Evolutionary conservation across 2,888 invertebrate genomes (phyloP).

Genomic region (Phania funesta): DNA sequence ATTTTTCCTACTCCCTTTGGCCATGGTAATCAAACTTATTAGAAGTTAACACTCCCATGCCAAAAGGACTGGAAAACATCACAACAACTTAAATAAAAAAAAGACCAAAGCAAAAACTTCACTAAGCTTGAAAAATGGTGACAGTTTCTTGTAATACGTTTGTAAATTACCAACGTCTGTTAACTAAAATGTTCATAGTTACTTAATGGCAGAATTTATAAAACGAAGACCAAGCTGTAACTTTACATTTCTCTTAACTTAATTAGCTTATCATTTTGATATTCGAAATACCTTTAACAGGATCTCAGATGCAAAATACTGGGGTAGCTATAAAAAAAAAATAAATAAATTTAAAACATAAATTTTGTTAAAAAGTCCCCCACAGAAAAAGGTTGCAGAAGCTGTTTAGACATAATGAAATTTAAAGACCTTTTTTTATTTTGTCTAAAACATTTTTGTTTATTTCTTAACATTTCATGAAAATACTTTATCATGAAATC

Average conservation of each 20-base stretch:
- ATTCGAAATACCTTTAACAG: constrained; percentile 55
- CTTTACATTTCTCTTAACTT: constrained; percentile 65
- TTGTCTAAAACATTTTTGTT: constrained; percentile 10
- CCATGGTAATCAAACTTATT: constrained; percentile 59
- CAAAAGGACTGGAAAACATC: constrained; percentile 2
- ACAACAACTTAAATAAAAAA: background rate
- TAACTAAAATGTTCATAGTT: constrained; percentile 41
- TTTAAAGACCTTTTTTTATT: constrained; percentile 52
- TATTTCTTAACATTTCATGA: background rate
- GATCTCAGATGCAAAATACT: background rate
- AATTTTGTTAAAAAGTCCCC: constrained; percentile 26
- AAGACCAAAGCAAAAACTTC: constrained; percentile 17
- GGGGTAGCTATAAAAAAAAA: constrained; percentile 22
- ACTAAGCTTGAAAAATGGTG: constrained; percentile 68
- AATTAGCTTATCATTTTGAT: constrained; percentile 75
- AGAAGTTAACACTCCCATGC: constrained; percentile 10
- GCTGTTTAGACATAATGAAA: constrained; percentile 28
- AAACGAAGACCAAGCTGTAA: constrained; percentile 13
- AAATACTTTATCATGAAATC: background rate
- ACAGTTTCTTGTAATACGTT: constrained; percentile 73
- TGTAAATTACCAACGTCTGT: constrained; percentile 70
- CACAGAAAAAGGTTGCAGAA: constrained; percentile 42
- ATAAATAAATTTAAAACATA: constrained; percentile 41
- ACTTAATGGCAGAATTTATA: constrained; percentile 26
- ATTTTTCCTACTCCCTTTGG: constrained; percentile 15